Conservation (phyloP, 2,113 vertebrate species). For the Semnornis frantzii region DNA sequence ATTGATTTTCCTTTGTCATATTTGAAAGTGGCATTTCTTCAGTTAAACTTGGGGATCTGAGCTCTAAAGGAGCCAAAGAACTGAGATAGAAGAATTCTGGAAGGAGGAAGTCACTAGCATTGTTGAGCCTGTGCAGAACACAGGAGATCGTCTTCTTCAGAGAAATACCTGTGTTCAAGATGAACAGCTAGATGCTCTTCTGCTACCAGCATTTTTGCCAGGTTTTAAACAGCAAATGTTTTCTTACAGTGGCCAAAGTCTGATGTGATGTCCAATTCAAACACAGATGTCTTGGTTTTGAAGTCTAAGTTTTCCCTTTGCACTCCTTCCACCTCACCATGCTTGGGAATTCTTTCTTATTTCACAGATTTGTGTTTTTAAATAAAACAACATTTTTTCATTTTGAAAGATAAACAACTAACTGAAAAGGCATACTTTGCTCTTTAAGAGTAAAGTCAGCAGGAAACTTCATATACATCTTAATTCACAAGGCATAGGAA, state of each 20-base stretch:
- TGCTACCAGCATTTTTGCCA: background rate
- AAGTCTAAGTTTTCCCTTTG: background rate
- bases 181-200: background rate
- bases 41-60: background rate
- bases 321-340: background rate
- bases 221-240: background rate
- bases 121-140: background rate
- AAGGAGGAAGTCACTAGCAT: background rate
- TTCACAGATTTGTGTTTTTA: background rate
- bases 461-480: background rate
- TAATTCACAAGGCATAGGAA: background rate
- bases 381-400: background rate
- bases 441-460: background rate
- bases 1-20: background rate
- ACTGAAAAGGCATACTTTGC: background rate
- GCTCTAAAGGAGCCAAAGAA: background rate
- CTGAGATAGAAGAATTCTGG: background rate
- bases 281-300: background rate
- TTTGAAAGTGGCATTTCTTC: background rate
- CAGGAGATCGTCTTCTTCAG: background rate
- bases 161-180: background rate
- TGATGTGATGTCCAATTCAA: background rate
- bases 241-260: background rate
- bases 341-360: background rate
- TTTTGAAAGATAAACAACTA: background rate